A percentile compares a stretch with the other conserved stretches of the same genome.
Evolutionary conservation across 2,888 invertebrate species (phyloP).

Genomic region (Halocaridina rubra): DNA sequence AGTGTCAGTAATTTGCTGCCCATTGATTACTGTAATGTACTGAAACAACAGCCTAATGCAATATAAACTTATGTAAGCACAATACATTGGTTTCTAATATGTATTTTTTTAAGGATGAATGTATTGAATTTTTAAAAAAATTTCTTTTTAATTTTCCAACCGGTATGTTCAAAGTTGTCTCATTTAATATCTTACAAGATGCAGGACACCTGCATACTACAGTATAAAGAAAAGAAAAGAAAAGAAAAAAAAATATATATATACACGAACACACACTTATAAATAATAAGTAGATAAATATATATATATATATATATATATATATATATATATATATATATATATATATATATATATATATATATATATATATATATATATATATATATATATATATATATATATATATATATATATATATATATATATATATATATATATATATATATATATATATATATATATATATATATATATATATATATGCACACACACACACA

Average conservation of each 20-base stretch:
- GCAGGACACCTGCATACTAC: too few species aligned
- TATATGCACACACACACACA: background rate
- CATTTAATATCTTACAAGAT: too few species aligned
- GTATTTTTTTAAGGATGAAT: too few species aligned
- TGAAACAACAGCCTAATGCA: too few species aligned
- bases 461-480: constrained; percentile 19
- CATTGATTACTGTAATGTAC: too few species aligned
- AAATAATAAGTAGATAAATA: background rate
- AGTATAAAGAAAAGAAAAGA: background rate
- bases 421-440: constrained; percentile 20
- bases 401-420: background rate
- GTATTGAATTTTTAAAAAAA: too few species aligned
- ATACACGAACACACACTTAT: background rate
- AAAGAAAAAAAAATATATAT: background rate
- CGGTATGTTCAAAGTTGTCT: too few species aligned
- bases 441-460: constrained; percentile 11
- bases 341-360: background rate
- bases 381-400: background rate
- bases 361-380: background rate
- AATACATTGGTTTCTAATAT: too few species aligned
- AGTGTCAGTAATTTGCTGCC: too few species aligned
- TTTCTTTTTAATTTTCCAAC: too few species aligned
- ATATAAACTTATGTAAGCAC: too few species aligned
- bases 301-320: background rate
- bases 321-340: constrained; percentile 3